Base-by-base conservation (phyloP, 2,888 invertebrate genomes). In the Parelbella ahira region DNA sequence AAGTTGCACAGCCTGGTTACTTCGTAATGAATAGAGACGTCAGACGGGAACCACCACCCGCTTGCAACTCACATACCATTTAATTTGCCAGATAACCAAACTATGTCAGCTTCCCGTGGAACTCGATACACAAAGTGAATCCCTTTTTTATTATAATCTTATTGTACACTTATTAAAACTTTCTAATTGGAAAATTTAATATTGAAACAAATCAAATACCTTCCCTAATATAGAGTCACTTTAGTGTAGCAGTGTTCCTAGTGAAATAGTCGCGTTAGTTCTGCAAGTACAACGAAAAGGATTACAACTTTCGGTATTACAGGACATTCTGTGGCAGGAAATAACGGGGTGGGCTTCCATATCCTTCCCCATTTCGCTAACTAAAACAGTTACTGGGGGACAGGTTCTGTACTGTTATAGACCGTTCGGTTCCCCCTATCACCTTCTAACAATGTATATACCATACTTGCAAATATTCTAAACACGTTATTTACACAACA, bases 21-120 rank as follows among this genome's bases (percentile, higher is more conserved):
- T 76, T 74, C 60, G 61, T 83, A 83, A 86, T 83, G 83, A 82
- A 84, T 83, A 74, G 83, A 82, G 81, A 80, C 76, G 75, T 81
- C 76, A 73, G 64, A 52, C 70, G 65, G 55, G 73, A 75, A 77
- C 79, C 79, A 62, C 76, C 60, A 69, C 75, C 74, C 65, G 71
- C 75, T 74, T 18, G 30, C 20, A 6, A 15, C 4, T 20, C 66
- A 64, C 69, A 68, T 69, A 68, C 70, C 65, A 70, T 73, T 80
- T 63, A 78, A 80, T 71, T 78, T 68, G 48, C 47, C 49, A 45
- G 44, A 53, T 56, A 56, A 63, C 65, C 25, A 52, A 74, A 77
- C 76, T 73, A 69, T 71, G 64, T 60, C 63, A 64, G 63, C 60
- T 63, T 63, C 55, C 58, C 58, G 55, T 56, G 51, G 38, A 49